Evolutionary conservation across 1,140 invertebrate genomes (phyloP).

Genomic region (Drosophila oshimai): DNA sequence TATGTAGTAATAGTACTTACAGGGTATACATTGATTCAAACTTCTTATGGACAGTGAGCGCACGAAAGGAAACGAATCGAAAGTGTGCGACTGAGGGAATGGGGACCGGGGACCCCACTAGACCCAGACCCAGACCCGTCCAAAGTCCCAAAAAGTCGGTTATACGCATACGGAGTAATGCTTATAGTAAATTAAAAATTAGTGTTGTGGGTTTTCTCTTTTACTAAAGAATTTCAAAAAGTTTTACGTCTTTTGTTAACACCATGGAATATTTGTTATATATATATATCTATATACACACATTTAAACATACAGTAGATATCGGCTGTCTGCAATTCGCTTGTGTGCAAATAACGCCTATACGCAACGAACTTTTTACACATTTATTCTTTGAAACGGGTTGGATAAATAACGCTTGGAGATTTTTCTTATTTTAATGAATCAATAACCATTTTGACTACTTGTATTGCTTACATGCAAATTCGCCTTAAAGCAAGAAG

Average conservation of each 20-base stretch:
- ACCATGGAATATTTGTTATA: conserved; percentile 64
- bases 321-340: conserved; percentile 4
- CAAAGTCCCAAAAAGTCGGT: background rate
- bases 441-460: background rate
- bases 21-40: conserved; percentile 23
- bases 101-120: background rate
- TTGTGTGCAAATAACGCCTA: background rate
- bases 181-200: conserved; percentile 23
- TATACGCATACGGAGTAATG: conserved; percentile 24
- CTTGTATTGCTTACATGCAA: background rate
- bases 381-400: background rate
- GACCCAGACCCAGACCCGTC: background rate
- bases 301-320: conserved; percentile 19
- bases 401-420: background rate
- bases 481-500: background rate
- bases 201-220: conserved; percentile 7
- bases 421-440: background rate
- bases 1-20: conserved; percentile 22
- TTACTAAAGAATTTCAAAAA: conserved; percentile 72
- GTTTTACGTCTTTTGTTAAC: conserved; percentile 57
- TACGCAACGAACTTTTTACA: background rate
- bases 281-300: conserved; percentile 28
- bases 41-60: conserved; percentile 9
- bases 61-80: background rate
- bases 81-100: background rate